A percentile compares a stretch with the other conserved stretches of the same genome.
Conservation (phyloP, 1,140 invertebrate genomes). For the Aphaenogaster floridana region DNA sequence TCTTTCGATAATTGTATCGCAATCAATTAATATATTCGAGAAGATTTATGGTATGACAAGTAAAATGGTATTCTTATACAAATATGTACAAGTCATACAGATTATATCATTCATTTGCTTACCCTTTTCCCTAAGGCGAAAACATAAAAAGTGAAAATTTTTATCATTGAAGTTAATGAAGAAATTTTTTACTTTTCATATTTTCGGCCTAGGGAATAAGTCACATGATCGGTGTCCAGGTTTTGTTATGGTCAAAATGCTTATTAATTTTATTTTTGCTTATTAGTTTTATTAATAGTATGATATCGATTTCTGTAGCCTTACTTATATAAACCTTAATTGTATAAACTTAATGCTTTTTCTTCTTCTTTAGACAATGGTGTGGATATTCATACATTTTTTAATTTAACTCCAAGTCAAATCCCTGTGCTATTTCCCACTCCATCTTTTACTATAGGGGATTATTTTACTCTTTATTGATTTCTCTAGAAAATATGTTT, state of each 20-base stretch:
- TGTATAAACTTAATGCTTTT: background rate
- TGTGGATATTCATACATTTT: constrained; percentile 2
- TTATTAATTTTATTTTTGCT: constrained; percentile 9
- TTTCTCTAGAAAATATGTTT: too few relatives aligned
- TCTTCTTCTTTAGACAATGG: background rate
- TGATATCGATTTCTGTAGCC: background rate
- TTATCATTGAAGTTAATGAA: background rate
- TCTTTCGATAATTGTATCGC: too few relatives aligned
- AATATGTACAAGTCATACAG: too few relatives aligned
- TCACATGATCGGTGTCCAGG: background rate
- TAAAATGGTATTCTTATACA: too few relatives aligned
- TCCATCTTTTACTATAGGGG: background rate
- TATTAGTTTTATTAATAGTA: background rate
- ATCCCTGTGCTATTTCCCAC: background rate
- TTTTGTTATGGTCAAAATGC: background rate
- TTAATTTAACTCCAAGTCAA: background rate
- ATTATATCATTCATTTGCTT: too few relatives aligned
- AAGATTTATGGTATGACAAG: too few relatives aligned
- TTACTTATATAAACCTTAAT: background rate
- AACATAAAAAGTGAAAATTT: background rate
- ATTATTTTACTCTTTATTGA: too few relatives aligned
- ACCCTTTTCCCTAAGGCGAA: background rate
- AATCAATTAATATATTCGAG: too few relatives aligned
- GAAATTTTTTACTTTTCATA: background rate
- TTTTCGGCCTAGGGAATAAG: background rate